These are phyloP conservation scores for Microcebus griseorufus DNA, from an alignment of 2,113 vertebrate genomes.

Conservation along the genomic window DNA sequence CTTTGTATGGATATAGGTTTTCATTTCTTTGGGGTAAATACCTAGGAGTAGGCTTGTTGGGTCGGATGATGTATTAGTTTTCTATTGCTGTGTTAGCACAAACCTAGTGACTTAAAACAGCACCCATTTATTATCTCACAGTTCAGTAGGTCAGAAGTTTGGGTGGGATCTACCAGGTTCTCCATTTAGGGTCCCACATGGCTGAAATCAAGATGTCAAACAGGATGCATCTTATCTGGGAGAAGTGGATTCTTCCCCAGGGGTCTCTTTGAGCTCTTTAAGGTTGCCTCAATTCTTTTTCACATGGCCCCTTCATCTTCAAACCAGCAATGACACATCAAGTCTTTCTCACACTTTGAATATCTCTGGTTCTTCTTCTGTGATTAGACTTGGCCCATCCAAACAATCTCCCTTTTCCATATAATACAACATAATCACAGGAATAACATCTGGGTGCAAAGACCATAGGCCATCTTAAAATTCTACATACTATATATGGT, in stretches of 20 bases:
- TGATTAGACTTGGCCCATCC: background rate
- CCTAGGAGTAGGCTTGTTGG: background rate
- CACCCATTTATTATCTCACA: background rate
- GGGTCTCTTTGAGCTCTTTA: background rate
- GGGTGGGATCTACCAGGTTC: background rate
- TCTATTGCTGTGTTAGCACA: background rate
- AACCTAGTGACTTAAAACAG: background rate
- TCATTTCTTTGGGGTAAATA: background rate
- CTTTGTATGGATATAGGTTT: background rate
- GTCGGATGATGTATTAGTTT: background rate
- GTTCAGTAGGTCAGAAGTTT: background rate
- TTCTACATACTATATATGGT: background rate
- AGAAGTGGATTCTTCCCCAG: background rate
- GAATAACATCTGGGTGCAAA: background rate
- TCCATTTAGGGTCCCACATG: background rate
- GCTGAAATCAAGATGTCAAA: background rate
- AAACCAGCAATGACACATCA: background rate
- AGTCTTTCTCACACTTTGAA: background rate
- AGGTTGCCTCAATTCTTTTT: background rate
- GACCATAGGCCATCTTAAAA: constrained; percentile 11
- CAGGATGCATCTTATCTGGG: background rate
- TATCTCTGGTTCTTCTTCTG: background rate
- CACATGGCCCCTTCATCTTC: background rate
- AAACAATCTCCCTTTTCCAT: background rate
- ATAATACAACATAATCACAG: background rate